These are phyloP conservation scores for Catharus fuscescens DNA, from an alignment of 2,113 vertebrate species.

Conservation along the genomic window DNA sequence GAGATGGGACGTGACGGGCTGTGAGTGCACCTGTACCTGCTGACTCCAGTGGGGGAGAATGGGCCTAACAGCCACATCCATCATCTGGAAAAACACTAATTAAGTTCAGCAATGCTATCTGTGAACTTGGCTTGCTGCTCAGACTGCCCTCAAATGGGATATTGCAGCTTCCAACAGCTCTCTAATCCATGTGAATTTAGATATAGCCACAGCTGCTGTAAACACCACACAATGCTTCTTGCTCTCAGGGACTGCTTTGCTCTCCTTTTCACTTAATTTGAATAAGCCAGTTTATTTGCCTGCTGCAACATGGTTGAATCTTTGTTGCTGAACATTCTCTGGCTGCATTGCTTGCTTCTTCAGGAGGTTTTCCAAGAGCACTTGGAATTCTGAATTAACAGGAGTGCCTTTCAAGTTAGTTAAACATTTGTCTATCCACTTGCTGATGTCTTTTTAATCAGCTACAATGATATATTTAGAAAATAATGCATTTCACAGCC, in stretches of 20 bases:
- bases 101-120: background rate
- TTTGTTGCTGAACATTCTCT: background rate
- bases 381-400: background rate
- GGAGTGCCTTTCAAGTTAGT: background rate
- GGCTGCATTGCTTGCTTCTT: background rate
- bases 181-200: background rate
- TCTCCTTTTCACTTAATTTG: background rate
- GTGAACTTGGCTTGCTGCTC: background rate
- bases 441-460: accelerated
- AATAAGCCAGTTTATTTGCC: background rate
- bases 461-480: background rate
- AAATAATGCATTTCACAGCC: background rate
- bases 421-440: background rate
- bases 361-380: background rate
- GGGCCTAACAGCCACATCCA: no score
- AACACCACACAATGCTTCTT: background rate
- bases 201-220: background rate
- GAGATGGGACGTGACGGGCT: accelerated
- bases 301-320: background rate
- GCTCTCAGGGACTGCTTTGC: background rate
- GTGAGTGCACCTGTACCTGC: background rate
- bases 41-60: background rate
- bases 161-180: background rate
- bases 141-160: background rate
- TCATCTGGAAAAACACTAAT: background rate